phyloP scores from a whole-genome alignment of 2,797 vertebrate species.

The Coccyzus lansbergi region DNA sequence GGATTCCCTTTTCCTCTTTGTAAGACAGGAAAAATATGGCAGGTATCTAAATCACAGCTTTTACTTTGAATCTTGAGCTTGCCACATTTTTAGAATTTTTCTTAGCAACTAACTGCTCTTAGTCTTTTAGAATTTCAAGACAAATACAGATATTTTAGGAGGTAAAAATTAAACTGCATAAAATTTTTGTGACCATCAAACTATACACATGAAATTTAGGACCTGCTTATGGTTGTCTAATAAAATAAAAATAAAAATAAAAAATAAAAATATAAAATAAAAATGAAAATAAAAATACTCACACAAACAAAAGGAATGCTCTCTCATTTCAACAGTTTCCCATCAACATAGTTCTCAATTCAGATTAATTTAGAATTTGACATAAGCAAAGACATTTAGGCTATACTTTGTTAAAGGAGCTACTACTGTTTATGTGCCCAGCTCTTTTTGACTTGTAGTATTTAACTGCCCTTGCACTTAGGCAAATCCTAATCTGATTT shows the following conservation, averaged over 20 bases:
- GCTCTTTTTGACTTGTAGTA: background rate
- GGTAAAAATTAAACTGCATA: background rate
- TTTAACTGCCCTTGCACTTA: background rate
- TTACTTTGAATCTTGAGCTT: background rate
- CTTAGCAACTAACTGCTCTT: background rate
- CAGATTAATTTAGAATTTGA: background rate
- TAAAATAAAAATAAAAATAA: background rate
- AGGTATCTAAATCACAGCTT: background rate
- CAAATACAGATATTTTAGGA: background rate
- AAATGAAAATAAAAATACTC: background rate
- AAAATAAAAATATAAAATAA: background rate
- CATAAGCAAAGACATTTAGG: background rate
- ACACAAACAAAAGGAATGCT: rapidly evolving
- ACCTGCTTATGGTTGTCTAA: background rate
- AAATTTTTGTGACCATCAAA: background rate
- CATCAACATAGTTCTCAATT: background rate
- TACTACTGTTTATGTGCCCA: background rate
- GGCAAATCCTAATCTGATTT: background rate
- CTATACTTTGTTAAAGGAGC: background rate
- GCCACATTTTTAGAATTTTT: background rate
- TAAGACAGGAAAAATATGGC: background rate
- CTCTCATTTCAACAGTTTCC: background rate
- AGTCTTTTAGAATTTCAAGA: background rate
- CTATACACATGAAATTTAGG: background rate
- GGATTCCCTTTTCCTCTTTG: background rate